Evolutionary conservation across 2,113 vertebrate genomes (phyloP).

Genomic region (Aegotheles bennettii): DNA sequence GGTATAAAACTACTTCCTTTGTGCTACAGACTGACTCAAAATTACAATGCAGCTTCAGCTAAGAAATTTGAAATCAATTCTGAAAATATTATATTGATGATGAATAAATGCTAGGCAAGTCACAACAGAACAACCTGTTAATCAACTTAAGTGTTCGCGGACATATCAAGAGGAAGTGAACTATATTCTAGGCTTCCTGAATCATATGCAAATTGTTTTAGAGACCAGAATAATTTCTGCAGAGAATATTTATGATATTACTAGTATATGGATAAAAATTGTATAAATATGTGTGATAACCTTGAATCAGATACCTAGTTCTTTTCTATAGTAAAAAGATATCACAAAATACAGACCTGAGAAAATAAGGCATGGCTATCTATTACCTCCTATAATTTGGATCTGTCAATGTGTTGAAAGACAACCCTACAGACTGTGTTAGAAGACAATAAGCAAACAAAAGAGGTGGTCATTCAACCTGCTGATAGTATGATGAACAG

Average conservation of each 20-base stretch:
- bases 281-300: not conserved
- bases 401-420: not conserved
- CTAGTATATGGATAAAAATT: not conserved
- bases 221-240: not conserved
- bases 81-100: slow-evolving; percentile 5
- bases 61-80: slow-evolving; percentile 21
- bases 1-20: not conserved
- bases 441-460: not conserved
- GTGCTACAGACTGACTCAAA: not conserved
- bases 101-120: not conserved
- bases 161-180: not conserved
- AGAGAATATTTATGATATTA: not conserved
- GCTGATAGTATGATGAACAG: not conserved
- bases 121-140: not conserved
- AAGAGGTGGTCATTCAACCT: not conserved
- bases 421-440: not conserved
- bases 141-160: not conserved
- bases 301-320: not conserved
- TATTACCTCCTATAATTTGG: not conserved
- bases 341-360: not conserved
- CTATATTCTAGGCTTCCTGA: not conserved
- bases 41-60: not conserved
- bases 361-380: not conserved
- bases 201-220: not conserved
- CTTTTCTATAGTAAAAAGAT: not conserved